Evolutionary conservation across 2,888 invertebrate species (phyloP), one percentile per base, ranked within the genome.

Genomic region (Catocala nupta): DNA sequence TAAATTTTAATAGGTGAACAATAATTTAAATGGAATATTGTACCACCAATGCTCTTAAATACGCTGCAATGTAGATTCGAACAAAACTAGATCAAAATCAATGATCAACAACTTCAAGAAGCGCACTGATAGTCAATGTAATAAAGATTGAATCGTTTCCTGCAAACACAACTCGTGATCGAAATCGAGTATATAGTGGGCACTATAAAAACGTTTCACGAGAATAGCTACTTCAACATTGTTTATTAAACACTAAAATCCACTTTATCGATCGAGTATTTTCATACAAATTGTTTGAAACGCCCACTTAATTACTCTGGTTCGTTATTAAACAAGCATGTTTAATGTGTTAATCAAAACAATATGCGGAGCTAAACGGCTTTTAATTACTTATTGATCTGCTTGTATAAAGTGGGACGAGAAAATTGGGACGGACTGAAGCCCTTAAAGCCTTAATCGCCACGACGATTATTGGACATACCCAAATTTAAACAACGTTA

Each of bases 361-460:
- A 56, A 33, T 49, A 45, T 56, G 51, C 39, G 42, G 11, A 48
- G 65, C 68, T 75, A 73, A 76, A 66, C 64, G 59, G 61, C 59
- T 69, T 76, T 75, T 75, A 75, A 76, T 75, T 76, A 66, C 66
- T 71, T 75, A 76, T 75, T 75, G 76, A 75, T 76, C 58, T 62
- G 56, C 55, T 61, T 50, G 13, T 56, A 59, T 69, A 70, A 75
- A 75, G 58, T 71, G 70, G 72, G 61, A 60, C 71, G 69, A 63
- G 63, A 61, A 71, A 78, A 74, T 71, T 67, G 68, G 78, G 61
- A 70, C 77, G 65, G 66, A 68, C 42, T 55, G 47, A 64, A 68
- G 54, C 60, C 63, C 70, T 67, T 61, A 53, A 56, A 66, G 55
- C 63, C 71, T 71, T 68, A 65, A 73, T 59, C 55, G 54, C 42